phyloP scores from a whole-genome alignment of 2,113 vertebrate species.

The Otus sunia region DNA sequence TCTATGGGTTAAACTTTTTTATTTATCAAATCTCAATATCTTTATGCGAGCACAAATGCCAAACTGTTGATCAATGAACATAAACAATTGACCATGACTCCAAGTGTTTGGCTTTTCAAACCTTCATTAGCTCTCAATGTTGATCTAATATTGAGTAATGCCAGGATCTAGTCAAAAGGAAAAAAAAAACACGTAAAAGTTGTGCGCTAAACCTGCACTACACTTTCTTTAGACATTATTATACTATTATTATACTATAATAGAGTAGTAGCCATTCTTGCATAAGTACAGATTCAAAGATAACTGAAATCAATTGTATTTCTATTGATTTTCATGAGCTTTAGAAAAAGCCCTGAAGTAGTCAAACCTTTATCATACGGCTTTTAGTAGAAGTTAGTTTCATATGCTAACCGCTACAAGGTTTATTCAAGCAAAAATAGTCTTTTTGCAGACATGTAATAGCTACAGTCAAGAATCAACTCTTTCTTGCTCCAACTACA shows the following conservation, averaged over 20 bases:
- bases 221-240: not conserved
- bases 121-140: fast-evolving
- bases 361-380: not conserved
- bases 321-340: not conserved
- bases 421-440: not conserved
- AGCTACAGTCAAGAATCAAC: not conserved
- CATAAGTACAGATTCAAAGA: not conserved
- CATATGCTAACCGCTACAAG: not conserved
- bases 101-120: not conserved
- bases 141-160: not conserved
- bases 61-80: not conserved
- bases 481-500: not conserved
- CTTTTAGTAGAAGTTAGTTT: not conserved
- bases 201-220: not conserved
- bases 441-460: not conserved
- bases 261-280: not conserved
- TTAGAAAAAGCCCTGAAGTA: not conserved
- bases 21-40: not conserved
- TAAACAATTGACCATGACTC: not conserved
- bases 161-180: not conserved
- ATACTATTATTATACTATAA: not conserved
- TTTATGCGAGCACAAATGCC: not conserved
- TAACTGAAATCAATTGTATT: not conserved
- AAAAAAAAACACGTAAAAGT: not conserved
- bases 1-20: not conserved